A percentile compares a stretch with the other conserved stretches of the same genome.
Conservation (phyloP, 2,888 invertebrate genomes). For the Argynnis bischoffii region DNA sequence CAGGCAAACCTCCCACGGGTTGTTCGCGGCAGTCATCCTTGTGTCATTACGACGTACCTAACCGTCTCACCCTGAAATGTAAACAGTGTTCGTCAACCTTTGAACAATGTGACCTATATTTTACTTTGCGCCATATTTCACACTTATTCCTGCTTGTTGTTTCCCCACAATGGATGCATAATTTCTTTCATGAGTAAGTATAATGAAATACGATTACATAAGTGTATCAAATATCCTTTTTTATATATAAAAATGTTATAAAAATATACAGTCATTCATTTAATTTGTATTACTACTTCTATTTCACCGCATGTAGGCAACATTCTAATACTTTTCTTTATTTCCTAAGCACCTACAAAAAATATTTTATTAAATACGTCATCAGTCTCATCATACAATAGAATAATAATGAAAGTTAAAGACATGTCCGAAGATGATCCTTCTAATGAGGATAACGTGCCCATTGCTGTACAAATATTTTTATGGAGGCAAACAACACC, state of each 20-base stretch:
- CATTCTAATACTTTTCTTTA: not conserved
- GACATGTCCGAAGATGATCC: constrained; percentile 81
- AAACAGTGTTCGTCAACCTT: constrained; percentile 46
- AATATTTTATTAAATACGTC: not conserved
- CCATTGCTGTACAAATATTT: constrained; percentile 98
- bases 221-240: not conserved
- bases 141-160: constrained; percentile 7
- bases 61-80: constrained; percentile 45
- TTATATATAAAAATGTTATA: no score
- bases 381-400: constrained; percentile 1
- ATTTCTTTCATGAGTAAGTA: constrained; percentile 21
- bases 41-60: constrained; percentile 34
- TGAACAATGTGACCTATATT: constrained; percentile 39
- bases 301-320: no score
- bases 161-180: constrained; percentile 10
- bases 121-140: constrained; percentile 11
- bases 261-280: not conserved
- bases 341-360: not conserved
- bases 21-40: constrained; percentile 42
- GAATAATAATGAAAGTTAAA: constrained; percentile 51
- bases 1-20: constrained; percentile 58
- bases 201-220: not conserved
- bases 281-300: not conserved
- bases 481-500: constrained; percentile 99
- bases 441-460: constrained; percentile 89